Percentiles rank a stretch among this genome's conserved stretches.
Evolutionary conservation across 2,888 invertebrate genomes (phyloP).

Genomic region (Thera britannica): DNA sequence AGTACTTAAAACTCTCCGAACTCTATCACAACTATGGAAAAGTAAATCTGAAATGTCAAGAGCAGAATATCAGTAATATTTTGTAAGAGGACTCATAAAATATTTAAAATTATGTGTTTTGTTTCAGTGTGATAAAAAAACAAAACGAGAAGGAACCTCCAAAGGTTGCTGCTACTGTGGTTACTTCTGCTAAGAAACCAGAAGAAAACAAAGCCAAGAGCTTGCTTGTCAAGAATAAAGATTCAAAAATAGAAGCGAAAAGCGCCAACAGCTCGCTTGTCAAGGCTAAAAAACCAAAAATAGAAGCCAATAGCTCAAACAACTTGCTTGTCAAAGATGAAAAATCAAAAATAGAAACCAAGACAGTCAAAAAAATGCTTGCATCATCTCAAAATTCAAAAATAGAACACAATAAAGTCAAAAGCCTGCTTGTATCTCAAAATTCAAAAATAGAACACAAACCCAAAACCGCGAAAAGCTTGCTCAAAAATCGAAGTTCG

Average conservation of each 20-base stretch:
- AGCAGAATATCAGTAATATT: no score
- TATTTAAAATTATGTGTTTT: background rate
- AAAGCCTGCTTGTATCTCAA: background rate
- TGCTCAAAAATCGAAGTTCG: conserved; percentile 1
- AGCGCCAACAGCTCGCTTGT: background rate
- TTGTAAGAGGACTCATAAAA: no score
- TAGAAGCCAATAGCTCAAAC: background rate
- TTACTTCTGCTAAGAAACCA: background rate
- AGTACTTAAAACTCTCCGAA: background rate
- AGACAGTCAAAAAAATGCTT: background rate
- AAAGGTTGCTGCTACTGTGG: background rate
- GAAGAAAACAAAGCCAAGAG: background rate
- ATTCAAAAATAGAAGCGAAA: conserved; percentile 1
- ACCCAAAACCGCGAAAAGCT: background rate
- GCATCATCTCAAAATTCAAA: background rate
- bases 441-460: conserved; percentile 1
- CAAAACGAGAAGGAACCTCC: background rate
- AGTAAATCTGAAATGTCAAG: no score
- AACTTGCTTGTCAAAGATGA: background rate
- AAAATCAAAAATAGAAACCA: conserved; percentile 2
- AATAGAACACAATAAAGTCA: background rate
- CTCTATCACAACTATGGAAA: no score
- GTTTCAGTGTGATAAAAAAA: conserved; percentile 15
- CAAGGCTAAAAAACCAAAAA: background rate
- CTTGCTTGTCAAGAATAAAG: background rate